phyloP scores from a whole-genome alignment of 2,888 invertebrate species.

The Noctuana brunneofusca region DNA sequence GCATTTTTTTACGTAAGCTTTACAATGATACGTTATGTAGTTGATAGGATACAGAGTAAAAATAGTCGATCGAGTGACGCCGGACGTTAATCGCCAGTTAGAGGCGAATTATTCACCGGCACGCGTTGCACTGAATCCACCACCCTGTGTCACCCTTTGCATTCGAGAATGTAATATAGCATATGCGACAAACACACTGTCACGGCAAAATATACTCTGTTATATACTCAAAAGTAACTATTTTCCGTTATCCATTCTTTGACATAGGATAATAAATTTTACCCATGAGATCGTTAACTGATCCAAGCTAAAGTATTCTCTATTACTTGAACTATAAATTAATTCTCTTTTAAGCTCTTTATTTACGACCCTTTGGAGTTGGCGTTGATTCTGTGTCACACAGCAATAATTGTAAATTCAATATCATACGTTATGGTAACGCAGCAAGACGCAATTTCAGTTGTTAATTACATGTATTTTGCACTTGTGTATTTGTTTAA shows the following conservation, averaged over 20 bases:
- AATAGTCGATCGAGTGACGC: slow-evolving; percentile 61
- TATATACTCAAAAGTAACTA: not conserved
- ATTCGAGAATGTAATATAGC: slow-evolving; percentile 38
- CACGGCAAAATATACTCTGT: slow-evolving; percentile 8
- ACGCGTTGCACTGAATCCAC: slow-evolving; percentile 73
- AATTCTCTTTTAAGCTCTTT: slow-evolving; percentile 71
- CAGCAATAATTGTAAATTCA: not conserved
- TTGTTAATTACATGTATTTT: slow-evolving; percentile 34
- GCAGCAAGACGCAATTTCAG: slow-evolving; percentile 44
- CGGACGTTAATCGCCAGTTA: slow-evolving; percentile 79
- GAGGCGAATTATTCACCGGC: slow-evolving; percentile 80
- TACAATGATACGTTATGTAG: slow-evolving; percentile 25
- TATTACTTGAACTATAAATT: slow-evolving; percentile 78
- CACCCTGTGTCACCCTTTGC: slow-evolving; percentile 64
- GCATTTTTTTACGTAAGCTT: not conserved
- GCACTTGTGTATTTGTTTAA: slow-evolving; percentile 56
- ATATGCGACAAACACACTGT: slow-evolving; percentile 1
- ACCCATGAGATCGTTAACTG: slow-evolving; percentile 58
- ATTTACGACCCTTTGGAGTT: slow-evolving; percentile 64
- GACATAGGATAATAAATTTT: slow-evolving; percentile 1
- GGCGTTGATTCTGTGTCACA: slow-evolving; percentile 1
- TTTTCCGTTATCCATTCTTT: not conserved
- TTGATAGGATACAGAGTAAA: slow-evolving; percentile 50
- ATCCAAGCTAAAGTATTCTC: slow-evolving; percentile 79
- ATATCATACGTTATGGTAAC: slow-evolving; percentile 32